Base-by-base conservation (phyloP, 1,140 invertebrate genomes). In the Euglossa dilemma region DNA sequence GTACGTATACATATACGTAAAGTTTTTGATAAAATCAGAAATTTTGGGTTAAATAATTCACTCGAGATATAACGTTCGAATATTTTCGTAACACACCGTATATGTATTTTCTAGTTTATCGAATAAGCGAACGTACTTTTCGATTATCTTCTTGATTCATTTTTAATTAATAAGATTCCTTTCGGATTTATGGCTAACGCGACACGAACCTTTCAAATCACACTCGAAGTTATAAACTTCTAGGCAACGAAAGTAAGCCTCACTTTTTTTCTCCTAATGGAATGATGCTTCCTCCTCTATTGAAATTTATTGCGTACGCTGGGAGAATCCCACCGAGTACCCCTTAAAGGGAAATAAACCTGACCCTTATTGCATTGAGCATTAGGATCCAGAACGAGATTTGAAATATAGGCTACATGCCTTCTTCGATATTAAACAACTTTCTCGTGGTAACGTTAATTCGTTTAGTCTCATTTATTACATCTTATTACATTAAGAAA, bases 281-380 rank as follows among this genome's bases (percentile, higher is more conserved):
- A 76, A 64, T 36, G 74, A 64, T 52, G 74, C 12, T 20, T 52
- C 59, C 47, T 50, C 25, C 16, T 36, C 28, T 64, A 76, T 76
- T 64, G 74, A 76, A 76, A 76, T 76, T 76, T 76, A 76, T 63
- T 9, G 73, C 73, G 59, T 25, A 61, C 74, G 74, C 47, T 36
- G n/a, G 7, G 25, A 20, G 74, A 76, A 76, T 76, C 52, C 23
- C 59, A 20, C 47, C 25, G 47, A 76, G 47, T 23, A 64, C 47
- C 45, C 47, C 64, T 52, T 76, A 76, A 50, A 50, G 28, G 45
- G 25, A 52, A 50, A 64, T 64, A 76, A 76, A 64, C 47, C 56
- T 76, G 20, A 50, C 74, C 28, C 28, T 76, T 64, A 64, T 76
- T 64, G 74, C 74, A n/a, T 64, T 20, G 28, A 52, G 28, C 74